Percentiles rank a stretch among this genome's conserved stretches.
phyloP scores from a whole-genome alignment of 2,888 invertebrate species.

The Athripsodes cinereus region DNA sequence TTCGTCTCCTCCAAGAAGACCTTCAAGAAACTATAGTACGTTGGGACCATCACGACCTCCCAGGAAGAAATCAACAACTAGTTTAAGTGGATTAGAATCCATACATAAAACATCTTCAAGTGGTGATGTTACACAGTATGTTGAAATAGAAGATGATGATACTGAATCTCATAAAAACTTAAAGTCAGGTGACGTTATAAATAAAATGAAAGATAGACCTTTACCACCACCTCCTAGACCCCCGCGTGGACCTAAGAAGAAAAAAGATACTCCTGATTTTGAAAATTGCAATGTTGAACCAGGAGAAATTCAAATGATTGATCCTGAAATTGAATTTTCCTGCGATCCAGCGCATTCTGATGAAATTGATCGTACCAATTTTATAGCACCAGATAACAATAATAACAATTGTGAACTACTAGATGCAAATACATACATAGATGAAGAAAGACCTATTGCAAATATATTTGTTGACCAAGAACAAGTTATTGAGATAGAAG shows the following conservation, averaged over 20 bases:
- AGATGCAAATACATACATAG: neutral
- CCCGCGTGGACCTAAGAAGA: conserved; percentile 56
- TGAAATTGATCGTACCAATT: neutral
- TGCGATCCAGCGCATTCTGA: neutral
- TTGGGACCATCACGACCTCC: conserved; percentile 55
- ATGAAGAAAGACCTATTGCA: conserved; percentile 1
- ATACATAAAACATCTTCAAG: conserved; percentile 41
- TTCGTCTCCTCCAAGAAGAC: conserved; percentile 50
- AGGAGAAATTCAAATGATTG: neutral
- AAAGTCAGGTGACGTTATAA: conserved; percentile 68
- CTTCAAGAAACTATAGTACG: conserved; percentile 55
- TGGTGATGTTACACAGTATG: conserved; percentile 51
- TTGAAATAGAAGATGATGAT: conserved; percentile 55
- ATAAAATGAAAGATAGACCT: conserved; percentile 80
- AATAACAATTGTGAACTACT: neutral
- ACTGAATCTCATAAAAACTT: conserved; percentile 58
- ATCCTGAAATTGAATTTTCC: neutral
- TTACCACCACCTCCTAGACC: conserved; percentile 83
- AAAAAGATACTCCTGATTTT: conserved; percentile 34
- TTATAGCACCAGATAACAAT: neutral
- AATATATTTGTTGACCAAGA: conserved; percentile 30
- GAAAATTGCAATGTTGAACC: conserved; percentile 9
- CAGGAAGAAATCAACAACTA: conserved; percentile 54
- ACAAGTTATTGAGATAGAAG: conserved; percentile 59
- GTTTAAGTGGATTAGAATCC: conserved; percentile 49